Percentiles rank a stretch among this genome's conserved stretches.
These are phyloP conservation scores for Eupithecia vulgata DNA, from an alignment of 2,888 invertebrate genomes.

Conservation along the genomic window DNA sequence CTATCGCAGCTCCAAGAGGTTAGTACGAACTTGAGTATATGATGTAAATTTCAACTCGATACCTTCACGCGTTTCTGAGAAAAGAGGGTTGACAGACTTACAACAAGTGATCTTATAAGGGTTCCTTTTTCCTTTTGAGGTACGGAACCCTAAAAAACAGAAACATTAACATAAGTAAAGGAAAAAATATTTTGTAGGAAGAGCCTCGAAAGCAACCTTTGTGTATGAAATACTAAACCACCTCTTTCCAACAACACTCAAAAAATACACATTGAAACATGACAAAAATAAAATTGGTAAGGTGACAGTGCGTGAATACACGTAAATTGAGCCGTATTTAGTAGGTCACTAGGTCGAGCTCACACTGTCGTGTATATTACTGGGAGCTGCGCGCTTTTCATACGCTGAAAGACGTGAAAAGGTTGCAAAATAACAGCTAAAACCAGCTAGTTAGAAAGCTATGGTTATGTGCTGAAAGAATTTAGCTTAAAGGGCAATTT, in stretches of 20 bases:
- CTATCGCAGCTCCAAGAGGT: too few relatives aligned
- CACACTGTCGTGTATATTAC: slow-evolving; percentile 15
- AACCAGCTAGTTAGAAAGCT: not conserved
- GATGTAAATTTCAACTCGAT: too few relatives aligned
- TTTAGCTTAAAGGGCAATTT: slow-evolving; percentile 4
- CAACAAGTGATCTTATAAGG: too few relatives aligned
- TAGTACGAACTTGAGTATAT: too few relatives aligned
- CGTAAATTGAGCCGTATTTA: slow-evolving; percentile 18
- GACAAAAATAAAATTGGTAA: slow-evolving; percentile 12
- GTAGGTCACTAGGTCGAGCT: slow-evolving; percentile 33
- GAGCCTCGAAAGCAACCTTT: not conserved
- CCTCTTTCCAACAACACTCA: not conserved
- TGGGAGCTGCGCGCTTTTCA: not conserved
- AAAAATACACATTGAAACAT: not conserved
- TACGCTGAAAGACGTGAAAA: not conserved
- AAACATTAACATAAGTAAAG: not conserved
- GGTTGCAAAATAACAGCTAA: slow-evolving; percentile 1
- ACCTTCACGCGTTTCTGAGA: too few relatives aligned
- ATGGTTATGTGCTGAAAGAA: not conserved
- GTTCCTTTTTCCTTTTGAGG: too few relatives aligned
- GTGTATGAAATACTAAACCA: not conserved
- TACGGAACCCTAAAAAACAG: too few relatives aligned
- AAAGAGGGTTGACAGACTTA: too few relatives aligned
- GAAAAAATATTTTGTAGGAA: not conserved
- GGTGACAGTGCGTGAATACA: slow-evolving; percentile 13